A percentile compares a stretch with the other conserved stretches of the same genome.
Conservation (phyloP, 2,797 vertebrate genomes). For the Pseudomugil tenellus region DNA sequence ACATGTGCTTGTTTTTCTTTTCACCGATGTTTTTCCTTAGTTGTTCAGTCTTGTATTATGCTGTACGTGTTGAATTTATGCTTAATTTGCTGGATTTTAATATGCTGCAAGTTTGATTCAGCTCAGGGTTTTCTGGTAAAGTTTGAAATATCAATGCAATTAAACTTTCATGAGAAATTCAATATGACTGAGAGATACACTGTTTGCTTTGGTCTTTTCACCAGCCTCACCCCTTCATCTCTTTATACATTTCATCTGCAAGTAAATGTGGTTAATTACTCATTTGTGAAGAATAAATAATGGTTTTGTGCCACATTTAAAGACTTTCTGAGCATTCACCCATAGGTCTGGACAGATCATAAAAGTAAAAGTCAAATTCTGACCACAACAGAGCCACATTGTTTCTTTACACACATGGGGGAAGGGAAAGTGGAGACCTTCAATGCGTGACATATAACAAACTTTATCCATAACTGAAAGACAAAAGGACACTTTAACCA, state of each 20-base stretch:
- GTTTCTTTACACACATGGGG: conserved; percentile 2
- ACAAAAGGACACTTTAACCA: conserved; percentile 3
- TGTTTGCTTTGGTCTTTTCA: background rate
- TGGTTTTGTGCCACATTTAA: background rate
- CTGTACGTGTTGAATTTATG: background rate
- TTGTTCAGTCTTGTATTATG: background rate
- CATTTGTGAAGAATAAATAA: conserved; percentile 8
- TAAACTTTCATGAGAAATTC: background rate
- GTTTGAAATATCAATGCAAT: background rate
- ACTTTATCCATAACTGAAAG: conserved; percentile 11
- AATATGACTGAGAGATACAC: background rate
- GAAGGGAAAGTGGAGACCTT: background rate
- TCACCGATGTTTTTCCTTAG: background rate
- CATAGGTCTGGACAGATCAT: background rate
- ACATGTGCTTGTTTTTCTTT: background rate
- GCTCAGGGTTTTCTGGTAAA: background rate
- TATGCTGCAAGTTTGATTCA: background rate
- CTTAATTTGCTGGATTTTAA: background rate
- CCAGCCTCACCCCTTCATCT: background rate
- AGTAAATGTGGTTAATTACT: background rate
- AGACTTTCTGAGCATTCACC: background rate
- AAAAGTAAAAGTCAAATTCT: conserved; percentile 8
- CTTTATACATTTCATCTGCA: background rate
- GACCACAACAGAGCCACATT: conserved; percentile 3
- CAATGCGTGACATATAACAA: conserved; percentile 17